Percentiles rank a stretch among this genome's conserved stretches.
Evolutionary conservation across 1,140 invertebrate species (phyloP).

Genomic region (Dicyema japonicum): DNA sequence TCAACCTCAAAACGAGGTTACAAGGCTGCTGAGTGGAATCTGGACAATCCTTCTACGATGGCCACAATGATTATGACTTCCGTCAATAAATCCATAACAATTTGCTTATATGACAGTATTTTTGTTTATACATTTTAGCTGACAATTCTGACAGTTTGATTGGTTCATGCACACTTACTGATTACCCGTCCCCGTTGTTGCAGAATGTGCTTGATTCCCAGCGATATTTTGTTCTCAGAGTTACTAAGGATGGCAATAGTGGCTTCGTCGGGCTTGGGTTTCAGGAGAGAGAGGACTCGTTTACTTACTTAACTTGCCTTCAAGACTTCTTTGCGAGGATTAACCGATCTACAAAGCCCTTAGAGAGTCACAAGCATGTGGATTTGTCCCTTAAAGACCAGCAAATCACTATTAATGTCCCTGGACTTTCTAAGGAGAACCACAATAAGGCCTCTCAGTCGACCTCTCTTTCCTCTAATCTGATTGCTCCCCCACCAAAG

Average conservation of each 20-base stretch:
- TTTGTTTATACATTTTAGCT: conserved; percentile 21
- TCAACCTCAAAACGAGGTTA: conserved; percentile 8
- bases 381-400: no score
- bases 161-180: conserved; percentile 80
- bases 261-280: conserved; percentile 94
- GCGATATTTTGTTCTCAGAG: conserved; percentile 75
- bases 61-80: conserved; percentile 57
- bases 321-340: conserved; percentile 99
- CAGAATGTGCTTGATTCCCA: conserved; percentile 86
- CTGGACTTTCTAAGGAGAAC: no score
- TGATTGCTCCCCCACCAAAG: no score
- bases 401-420: no score
- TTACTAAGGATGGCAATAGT: conserved; percentile 61
- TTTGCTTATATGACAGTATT: conserved; percentile 79
- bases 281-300: conserved; percentile 78
- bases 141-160: conserved; percentile 41
- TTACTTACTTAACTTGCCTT: conserved; percentile 85
- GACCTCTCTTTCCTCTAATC: no score
- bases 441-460: no score
- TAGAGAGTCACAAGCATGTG: no score
- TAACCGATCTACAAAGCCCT: no score
- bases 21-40: conserved; percentile 86
- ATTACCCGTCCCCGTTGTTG: conserved; percentile 62
- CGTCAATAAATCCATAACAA: conserved; percentile 43
- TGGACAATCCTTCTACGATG: conserved; percentile 75